Percentiles rank a stretch among this genome's conserved stretches.
phyloP scores from a whole-genome alignment of 2,888 invertebrate species.

The Acronicta alni region DNA sequence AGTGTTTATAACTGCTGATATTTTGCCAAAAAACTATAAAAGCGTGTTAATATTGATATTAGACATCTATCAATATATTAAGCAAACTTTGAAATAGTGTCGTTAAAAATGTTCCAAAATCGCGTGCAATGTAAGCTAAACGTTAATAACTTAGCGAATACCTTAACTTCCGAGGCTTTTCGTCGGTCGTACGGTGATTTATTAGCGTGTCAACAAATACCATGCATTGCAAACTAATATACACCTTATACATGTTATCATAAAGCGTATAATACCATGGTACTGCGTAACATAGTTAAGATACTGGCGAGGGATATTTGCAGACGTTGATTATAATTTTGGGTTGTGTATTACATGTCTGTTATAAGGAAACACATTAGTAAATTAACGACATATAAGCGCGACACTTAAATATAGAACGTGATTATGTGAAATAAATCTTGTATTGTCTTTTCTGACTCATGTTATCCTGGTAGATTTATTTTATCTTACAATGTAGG shows the following conservation, averaged over 20 bases:
- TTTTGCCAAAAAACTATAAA: too few species aligned
- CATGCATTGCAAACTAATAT: not conserved
- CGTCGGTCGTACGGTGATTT: constrained; percentile 36
- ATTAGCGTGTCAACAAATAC: constrained; percentile 37
- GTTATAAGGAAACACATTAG: constrained; percentile 20
- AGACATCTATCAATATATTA: too few species aligned
- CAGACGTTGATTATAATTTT: constrained; percentile 17
- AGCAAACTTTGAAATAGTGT: too few species aligned
- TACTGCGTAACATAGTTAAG: not conserved
- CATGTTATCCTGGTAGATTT: constrained; percentile 23
- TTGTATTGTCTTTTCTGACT: not conserved
- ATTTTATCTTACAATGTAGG: not conserved
- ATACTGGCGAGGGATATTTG: constrained; percentile 25
- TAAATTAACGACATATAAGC: constrained; percentile 14
- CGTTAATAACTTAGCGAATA: constrained; percentile 38
- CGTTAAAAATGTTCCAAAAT: constrained; percentile 1
- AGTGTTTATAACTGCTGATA: too few species aligned
- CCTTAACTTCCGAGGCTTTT: constrained; percentile 30
- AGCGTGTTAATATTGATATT: too few species aligned
- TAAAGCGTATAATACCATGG: constrained; percentile 6
- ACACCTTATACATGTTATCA: accelerated
- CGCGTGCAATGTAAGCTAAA: constrained; percentile 16
- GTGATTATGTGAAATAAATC: not conserved
- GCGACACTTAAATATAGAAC: not conserved
- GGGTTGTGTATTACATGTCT: constrained; percentile 25